A percentile compares a stretch with the other conserved stretches of the same genome.
Evolutionary conservation across 2,888 invertebrate genomes (phyloP).

Genomic region (Halocaridina rubra): DNA sequence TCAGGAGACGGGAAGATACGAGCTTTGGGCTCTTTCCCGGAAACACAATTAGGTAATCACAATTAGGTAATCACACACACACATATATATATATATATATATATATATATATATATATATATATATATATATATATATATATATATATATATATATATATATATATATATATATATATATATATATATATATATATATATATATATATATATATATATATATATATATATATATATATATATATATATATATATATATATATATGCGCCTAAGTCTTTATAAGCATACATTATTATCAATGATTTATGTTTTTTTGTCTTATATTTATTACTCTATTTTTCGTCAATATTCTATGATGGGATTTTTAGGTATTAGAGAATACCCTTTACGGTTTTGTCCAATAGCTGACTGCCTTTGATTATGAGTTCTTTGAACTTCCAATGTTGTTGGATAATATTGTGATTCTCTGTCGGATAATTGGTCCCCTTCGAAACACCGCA

Average conservation of each 20-base stretch:
- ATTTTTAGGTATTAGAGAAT: not conserved
- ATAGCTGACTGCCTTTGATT: not conserved
- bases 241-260: not conserved
- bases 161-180: not conserved
- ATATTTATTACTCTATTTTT: not conserved
- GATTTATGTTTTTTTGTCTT: not conserved
- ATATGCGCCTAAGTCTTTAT: not conserved
- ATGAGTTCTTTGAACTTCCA: constrained; percentile 3
- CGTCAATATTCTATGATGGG: not conserved
- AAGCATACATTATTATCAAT: not conserved
- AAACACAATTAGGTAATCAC: no score
- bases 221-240: not conserved
- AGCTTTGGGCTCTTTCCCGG: no score
- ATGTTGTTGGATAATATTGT: not conserved
- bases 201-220: constrained; percentile 15
- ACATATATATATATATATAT: constrained; percentile 15
- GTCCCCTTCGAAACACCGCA: constrained; percentile 20
- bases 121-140: constrained; percentile 23
- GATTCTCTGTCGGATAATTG: not conserved
- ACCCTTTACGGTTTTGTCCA: not conserved
- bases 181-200: constrained; percentile 16
- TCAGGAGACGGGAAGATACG: no score
- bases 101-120: constrained; percentile 2
- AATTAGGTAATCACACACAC: no score
- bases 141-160: constrained; percentile 16